phyloP scores from a whole-genome alignment of 1,140 invertebrate genomes.

The Solenopsis fugax region DNA sequence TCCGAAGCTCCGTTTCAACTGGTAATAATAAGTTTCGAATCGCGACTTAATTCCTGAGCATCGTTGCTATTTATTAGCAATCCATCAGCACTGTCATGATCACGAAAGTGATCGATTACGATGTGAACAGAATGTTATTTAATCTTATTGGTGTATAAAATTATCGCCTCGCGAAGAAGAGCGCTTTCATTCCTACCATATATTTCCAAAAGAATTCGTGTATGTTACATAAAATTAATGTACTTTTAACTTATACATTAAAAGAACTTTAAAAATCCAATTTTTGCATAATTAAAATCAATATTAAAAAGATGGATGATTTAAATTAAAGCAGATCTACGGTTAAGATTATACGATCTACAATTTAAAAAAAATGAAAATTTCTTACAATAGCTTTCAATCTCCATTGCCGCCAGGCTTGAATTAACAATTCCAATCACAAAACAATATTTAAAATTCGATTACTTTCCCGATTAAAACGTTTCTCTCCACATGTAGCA shows the following conservation, averaged over 20 bases:
- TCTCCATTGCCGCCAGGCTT: not conserved
- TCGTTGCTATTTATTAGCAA: constrained; percentile 34
- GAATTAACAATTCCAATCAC: not conserved
- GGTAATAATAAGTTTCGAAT: constrained; percentile 48
- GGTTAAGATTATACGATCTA: not conserved
- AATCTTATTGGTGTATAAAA: constrained; percentile 19
- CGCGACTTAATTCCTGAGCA: constrained; percentile 19
- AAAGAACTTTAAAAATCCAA: not conserved
- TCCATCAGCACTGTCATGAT: constrained; percentile 14
- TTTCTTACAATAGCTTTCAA: constrained; percentile 2
- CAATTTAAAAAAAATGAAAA: not conserved
- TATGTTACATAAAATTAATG: not conserved
- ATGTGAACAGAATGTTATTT: not conserved
- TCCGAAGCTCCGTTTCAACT: constrained; percentile 14
- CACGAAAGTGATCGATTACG: constrained; percentile 19
- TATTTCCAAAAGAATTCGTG: not conserved
- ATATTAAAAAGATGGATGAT: not conserved
- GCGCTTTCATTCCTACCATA: not conserved
- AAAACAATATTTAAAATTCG: not conserved
- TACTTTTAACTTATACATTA: not conserved
- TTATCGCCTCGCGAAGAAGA: not conserved
- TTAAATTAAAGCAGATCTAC: not conserved
- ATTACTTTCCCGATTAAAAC: not conserved
- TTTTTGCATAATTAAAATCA: not conserved
- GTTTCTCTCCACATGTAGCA: not conserved